Evolutionary conservation across 2,113 vertebrate species (phyloP).

Genomic region (Mugil cephalus): DNA sequence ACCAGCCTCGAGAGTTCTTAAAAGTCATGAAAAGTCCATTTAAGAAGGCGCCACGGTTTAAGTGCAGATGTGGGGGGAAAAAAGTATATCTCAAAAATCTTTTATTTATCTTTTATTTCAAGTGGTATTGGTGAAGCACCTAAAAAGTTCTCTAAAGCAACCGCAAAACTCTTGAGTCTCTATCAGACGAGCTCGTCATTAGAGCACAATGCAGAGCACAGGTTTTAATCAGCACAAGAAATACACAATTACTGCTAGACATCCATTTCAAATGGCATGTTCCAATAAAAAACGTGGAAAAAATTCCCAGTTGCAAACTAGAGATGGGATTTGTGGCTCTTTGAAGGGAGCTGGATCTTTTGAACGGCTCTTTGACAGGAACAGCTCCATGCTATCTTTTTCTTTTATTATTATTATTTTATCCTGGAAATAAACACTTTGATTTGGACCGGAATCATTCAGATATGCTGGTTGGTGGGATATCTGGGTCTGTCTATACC

Average conservation of each 20-base stretch:
- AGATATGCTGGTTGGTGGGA: too few species aligned
- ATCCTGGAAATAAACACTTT: too few species aligned
- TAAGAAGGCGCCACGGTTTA: not conserved
- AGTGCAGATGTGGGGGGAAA: not conserved
- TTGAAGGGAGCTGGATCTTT: too few species aligned
- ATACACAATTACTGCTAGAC: not conserved
- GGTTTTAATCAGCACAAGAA: not conserved
- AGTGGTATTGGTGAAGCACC: not conserved
- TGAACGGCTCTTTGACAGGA: too few species aligned
- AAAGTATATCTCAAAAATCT: not conserved
- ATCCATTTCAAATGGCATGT: not conserved
- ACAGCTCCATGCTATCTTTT: too few species aligned
- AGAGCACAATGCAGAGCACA: not conserved
- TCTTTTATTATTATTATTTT: too few species aligned
- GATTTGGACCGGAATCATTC: too few species aligned
- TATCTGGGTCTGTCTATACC: too few species aligned
- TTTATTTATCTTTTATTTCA: not conserved
- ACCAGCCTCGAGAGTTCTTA: too few species aligned
- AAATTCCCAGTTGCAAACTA: too few species aligned
- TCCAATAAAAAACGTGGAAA: not conserved
- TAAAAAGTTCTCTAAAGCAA: not conserved
- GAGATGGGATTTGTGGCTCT: too few species aligned
- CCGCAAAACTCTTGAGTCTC: not conserved
- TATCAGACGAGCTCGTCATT: not conserved
- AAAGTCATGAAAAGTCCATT: not conserved